Conservation (phyloP, 2,888 invertebrate species). For the Coenonympha arcania region DNA sequence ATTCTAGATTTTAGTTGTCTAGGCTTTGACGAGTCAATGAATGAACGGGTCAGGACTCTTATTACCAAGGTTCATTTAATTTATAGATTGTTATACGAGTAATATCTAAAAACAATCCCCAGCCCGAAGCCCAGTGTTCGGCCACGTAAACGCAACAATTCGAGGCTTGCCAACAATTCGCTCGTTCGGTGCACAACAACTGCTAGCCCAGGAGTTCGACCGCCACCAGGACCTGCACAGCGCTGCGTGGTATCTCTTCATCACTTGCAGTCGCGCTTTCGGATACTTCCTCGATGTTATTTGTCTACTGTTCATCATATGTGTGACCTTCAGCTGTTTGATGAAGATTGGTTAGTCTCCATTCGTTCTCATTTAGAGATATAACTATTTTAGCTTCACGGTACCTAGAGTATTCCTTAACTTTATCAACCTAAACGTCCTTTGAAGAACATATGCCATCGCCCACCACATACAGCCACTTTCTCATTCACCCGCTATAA, state of each 20-base stretch:
- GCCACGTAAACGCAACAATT: constrained; percentile 85
- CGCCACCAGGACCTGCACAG: constrained; percentile 77
- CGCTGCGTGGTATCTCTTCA: constrained; percentile 79
- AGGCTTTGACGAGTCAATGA: too few relatives aligned
- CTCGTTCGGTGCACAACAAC: constrained; percentile 80
- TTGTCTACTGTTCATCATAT: constrained; percentile 76
- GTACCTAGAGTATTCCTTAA: too few relatives aligned
- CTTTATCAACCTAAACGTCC: too few relatives aligned
- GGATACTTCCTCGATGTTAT: constrained; percentile 78
- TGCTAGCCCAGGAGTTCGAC: constrained; percentile 75
- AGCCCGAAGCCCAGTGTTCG: constrained; percentile 90
- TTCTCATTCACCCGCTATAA: too few relatives aligned
- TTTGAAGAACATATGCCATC: too few relatives aligned
- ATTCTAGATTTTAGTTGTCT: too few relatives aligned
- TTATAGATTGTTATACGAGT: too few relatives aligned
- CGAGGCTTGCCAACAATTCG: constrained; percentile 86
- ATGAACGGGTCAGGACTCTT: too few relatives aligned
- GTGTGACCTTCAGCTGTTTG: constrained; percentile 77
- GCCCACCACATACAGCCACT: too few relatives aligned
- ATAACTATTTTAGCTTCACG: too few relatives aligned
- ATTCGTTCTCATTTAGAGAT: background rate
- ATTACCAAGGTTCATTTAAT: too few relatives aligned
- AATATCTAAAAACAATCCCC: constrained; percentile 26
- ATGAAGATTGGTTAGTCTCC: constrained; percentile 57
- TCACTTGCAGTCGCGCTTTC: constrained; percentile 77